Evolutionary conservation across 37 sponge, comb jelly and placozoan species (phyloP), one percentile per base, ranked within the genome.

Genomic region (Eunapius fragilis): DNA sequence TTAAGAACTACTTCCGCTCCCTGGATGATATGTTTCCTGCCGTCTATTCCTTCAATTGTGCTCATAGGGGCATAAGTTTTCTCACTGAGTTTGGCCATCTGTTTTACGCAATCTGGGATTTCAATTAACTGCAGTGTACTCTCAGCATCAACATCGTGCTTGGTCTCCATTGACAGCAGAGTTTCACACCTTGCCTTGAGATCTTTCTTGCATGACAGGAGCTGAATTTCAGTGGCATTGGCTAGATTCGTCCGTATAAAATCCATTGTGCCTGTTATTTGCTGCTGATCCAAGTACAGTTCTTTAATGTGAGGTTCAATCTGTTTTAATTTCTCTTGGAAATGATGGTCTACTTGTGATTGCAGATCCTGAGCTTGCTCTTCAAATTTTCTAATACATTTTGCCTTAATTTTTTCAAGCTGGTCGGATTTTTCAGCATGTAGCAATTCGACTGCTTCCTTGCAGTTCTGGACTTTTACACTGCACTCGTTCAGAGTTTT

Each of bases 161-260:
- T 74, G 33, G 11, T 31, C 50, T 28, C 34, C 58, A 41, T 34
- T 28, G 80, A 45, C 10, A 68, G 27, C 7, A 90, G 75, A 31
- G 74, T 85, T 7, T 67, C 71, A 11, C 68, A 14, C 0, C 86
- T 76, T 26, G 86, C 80, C 28, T 76, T 26, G 17, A 90, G 70
- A 22, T 76, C 81, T 19, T 80, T 81, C 58, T 74, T 85, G 70
- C 74, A 69, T 58, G 80, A 37, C 25, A 90, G 71, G 17, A 91
- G 73, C 33, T 82, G 79, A 25, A 86, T 68, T 26, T 86, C 79
- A 12, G 69, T 77, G 4, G 88, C 79, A 34, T 77, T 86, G 37
- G 82, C 72, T 30, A 91, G 28, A 37, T 71, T 69, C 6, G 41
- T 85, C 25, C 25, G 5, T 0, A 67, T 49, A 38, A 81, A 80